These are phyloP conservation scores for Natrix natrix DNA, from an alignment of 2,797 vertebrate species.

Conservation along the genomic window DNA sequence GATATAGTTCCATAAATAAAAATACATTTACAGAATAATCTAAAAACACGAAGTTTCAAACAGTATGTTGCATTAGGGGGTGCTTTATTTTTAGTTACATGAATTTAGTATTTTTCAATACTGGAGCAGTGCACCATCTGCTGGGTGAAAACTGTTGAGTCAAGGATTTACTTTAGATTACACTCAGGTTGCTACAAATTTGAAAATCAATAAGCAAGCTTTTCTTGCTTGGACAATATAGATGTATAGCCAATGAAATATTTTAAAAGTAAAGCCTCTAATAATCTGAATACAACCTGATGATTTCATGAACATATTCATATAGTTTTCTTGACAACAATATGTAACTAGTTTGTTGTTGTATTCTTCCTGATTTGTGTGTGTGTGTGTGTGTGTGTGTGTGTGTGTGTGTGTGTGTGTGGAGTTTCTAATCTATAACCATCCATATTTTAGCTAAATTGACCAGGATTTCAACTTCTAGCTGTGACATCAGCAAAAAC, in stretches of 20 bases:
- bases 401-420: too few relatives aligned
- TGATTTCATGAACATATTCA: neutral
- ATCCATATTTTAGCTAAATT: neutral
- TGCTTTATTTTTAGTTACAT: neutral
- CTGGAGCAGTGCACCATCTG: conserved; percentile 61
- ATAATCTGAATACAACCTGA: neutral
- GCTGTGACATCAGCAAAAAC: neutral
- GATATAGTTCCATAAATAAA: neutral
- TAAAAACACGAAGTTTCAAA: neutral
- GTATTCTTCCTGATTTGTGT: neutral
- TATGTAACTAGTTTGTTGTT: neutral
- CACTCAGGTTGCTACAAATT: neutral
- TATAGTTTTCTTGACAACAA: neutral
- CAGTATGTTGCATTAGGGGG: neutral
- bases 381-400: too few relatives aligned
- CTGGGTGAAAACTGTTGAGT: conserved; percentile 39
- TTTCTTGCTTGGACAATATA: neutral
- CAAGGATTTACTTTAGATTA: neutral
- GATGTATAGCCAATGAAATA: neutral
- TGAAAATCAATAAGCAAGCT: neutral
- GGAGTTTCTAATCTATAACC: neutral
- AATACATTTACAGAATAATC: neutral
- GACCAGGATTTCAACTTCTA: neutral
- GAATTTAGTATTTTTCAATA: neutral
- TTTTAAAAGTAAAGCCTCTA: neutral